These are phyloP conservation scores for Apistogramma diplotaenia DNA, from an alignment of 2,113 vertebrate species.

Conservation along the genomic window DNA sequence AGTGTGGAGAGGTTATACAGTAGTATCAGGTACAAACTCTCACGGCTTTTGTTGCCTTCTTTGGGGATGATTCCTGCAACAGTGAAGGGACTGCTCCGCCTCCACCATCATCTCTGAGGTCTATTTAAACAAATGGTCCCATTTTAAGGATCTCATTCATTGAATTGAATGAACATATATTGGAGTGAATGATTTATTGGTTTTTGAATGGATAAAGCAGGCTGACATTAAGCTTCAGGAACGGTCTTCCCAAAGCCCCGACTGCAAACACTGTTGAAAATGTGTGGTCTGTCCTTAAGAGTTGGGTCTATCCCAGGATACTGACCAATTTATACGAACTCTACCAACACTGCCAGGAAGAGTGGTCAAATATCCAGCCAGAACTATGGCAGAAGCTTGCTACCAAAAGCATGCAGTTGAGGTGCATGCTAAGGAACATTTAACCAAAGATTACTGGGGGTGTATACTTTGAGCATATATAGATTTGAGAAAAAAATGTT, in stretches of 20 bases:
- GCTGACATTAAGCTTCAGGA: background rate
- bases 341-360: too few species aligned
- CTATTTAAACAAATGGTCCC: background rate
- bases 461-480: background rate
- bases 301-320: too few species aligned
- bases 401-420: too few species aligned
- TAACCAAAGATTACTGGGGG: too few species aligned
- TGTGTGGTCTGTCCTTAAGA: too few species aligned
- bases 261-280: background rate
- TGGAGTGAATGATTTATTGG: accelerated
- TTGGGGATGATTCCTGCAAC: background rate
- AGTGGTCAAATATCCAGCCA: too few species aligned
- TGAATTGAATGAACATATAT: background rate
- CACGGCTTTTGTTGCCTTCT: accelerated
- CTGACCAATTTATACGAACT: too few species aligned
- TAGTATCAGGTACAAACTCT: background rate
- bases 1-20: background rate
- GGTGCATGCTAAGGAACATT: too few species aligned
- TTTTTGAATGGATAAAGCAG: background rate
- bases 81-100: background rate
- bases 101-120: too few species aligned
- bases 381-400: too few species aligned
- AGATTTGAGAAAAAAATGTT: background rate
- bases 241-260: accelerated
- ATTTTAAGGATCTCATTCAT: background rate